A percentile compares a stretch with the other conserved stretches of the same genome.
phyloP scores from a whole-genome alignment of 2,797 vertebrate genomes.

The Epinephelus malabaricus region DNA sequence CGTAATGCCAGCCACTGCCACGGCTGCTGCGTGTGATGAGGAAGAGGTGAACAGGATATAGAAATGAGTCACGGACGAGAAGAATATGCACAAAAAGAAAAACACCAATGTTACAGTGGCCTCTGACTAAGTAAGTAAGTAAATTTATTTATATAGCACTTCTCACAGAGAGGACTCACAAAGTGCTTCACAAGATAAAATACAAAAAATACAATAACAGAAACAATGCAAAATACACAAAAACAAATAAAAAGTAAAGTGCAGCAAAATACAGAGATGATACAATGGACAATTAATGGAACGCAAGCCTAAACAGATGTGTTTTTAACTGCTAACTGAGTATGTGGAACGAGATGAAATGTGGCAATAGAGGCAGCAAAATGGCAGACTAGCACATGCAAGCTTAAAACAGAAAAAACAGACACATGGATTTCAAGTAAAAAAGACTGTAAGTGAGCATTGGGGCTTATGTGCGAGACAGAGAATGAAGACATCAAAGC shows the following conservation, averaged over 20 bases:
- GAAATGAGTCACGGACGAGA: constrained; percentile 9
- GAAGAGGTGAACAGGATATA: constrained; percentile 13
- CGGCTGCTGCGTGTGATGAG: background rate
- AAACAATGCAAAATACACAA: no score
- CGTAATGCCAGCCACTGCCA: background rate
- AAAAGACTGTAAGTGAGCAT: background rate
- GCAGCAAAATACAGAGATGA: no score
- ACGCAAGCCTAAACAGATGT: no score
- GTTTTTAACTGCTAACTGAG: background rate
- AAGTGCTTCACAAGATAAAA: no score
- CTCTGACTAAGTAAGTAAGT: background rate
- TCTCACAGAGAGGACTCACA: no score
- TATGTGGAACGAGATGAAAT: background rate
- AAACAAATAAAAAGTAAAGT: no score
- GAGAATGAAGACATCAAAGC: background rate
- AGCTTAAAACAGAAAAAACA: background rate
- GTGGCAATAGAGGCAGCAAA: background rate
- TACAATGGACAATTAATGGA: no score
- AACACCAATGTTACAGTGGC: background rate
- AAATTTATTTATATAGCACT: no score
- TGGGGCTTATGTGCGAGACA: background rate
- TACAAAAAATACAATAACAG: no score
- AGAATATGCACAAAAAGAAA: background rate
- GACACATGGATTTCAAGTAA: background rate
- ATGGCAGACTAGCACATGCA: background rate